Percentiles rank a stretch among this genome's conserved stretches.
Evolutionary conservation across 1,140 invertebrate genomes (phyloP).

Genomic region (Drosophila setifemur): DNA sequence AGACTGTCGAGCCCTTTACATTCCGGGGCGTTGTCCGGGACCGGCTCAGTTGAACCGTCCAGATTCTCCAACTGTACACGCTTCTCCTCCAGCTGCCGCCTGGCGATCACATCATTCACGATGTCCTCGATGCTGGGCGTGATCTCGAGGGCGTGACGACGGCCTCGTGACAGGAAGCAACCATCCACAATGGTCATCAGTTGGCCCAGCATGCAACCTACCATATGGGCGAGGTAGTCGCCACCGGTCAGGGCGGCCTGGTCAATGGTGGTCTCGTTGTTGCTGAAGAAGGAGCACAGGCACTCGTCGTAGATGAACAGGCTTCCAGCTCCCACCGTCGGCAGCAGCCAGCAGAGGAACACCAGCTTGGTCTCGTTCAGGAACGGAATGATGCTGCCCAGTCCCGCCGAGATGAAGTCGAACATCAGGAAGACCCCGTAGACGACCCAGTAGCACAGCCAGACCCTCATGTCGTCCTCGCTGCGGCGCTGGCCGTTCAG

Average conservation of each 20-base stretch:
- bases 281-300: conserved; percentile 37
- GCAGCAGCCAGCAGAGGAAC: conserved; percentile 55
- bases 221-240: conserved; percentile 7
- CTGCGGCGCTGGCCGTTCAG: conserved; percentile 87
- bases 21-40: not conserved
- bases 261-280: conserved; percentile 90
- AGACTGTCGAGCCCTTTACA: not conserved
- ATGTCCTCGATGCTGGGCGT: conserved; percentile 38
- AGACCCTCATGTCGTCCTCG: conserved; percentile 95
- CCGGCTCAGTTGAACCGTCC: not conserved
- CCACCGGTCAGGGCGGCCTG: conserved; percentile 84
- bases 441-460: conserved; percentile 70
- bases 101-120: conserved; percentile 35
- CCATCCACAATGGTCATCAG: conserved; percentile 24
- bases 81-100: not conserved
- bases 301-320: conserved; percentile 43
- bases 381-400: conserved; percentile 43
- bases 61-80: not conserved
- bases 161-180: conserved; percentile 9
- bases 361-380: conserved; percentile 47
- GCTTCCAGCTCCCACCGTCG: conserved; percentile 43
- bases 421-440: conserved; percentile 39
- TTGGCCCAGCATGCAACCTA: conserved; percentile 8
- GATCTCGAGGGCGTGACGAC: not conserved
- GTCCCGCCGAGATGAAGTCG: conserved; percentile 15